phyloP scores from a whole-genome alignment of 2,797 vertebrate genomes.

The Philypnodon macrostomus region DNA sequence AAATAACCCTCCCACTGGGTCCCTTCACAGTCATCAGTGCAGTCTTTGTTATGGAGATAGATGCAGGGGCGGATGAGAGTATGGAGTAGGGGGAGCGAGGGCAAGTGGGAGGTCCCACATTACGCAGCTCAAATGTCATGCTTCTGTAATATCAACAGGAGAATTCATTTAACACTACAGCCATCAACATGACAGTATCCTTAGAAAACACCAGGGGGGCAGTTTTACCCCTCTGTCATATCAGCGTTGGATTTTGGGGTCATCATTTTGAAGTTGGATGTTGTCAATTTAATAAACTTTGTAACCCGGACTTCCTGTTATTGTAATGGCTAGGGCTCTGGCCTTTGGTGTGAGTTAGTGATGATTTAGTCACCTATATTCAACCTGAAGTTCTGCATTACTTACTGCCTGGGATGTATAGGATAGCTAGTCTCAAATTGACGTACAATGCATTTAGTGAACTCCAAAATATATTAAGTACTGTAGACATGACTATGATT shows the following conservation, averaged over 20 bases:
- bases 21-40: slow-evolving; percentile 60
- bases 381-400: no score
- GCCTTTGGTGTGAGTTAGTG: no score
- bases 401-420: no score
- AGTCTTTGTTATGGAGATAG: slow-evolving; percentile 67
- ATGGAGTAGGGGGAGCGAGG: slow-evolving; percentile 15
- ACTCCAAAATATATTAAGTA: no score
- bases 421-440: no score
- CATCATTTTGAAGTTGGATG: no score
- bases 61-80: slow-evolving; percentile 54
- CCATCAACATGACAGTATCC: neutral
- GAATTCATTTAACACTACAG: neutral
- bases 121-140: slow-evolving; percentile 62
- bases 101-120: slow-evolving; percentile 54
- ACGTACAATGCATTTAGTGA: no score
- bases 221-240: neutral
- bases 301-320: no score
- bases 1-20: slow-evolving; percentile 44
- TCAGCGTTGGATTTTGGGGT: neutral
- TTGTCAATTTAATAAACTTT: no score
- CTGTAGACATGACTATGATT: no score
- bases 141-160: slow-evolving; percentile 40
- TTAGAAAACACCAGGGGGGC: neutral
- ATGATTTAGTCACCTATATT: no score
- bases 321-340: no score